phyloP scores from a whole-genome alignment of 2,797 vertebrate genomes.

The Gastrophryne carolinensis region DNA sequence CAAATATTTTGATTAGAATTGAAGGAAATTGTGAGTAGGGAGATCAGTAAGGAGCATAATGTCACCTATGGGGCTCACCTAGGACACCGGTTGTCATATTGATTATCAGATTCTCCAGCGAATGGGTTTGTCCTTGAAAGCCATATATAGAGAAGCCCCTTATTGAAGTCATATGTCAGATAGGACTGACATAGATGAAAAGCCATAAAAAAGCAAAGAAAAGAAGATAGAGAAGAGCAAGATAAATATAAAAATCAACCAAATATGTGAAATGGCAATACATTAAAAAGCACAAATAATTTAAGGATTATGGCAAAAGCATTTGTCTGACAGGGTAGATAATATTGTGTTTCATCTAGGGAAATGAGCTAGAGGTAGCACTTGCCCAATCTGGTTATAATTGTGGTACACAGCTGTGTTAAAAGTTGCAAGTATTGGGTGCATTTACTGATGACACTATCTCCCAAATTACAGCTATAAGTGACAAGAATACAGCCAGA shows the following conservation, averaged over 20 bases:
- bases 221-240: constrained; percentile 11
- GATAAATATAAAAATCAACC: constrained; percentile 32
- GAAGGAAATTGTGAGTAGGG: constrained; percentile 37
- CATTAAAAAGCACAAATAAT: not conserved
- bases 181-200: constrained; percentile 47
- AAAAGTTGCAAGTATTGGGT: too few species aligned
- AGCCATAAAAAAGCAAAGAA: constrained; percentile 24
- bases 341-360: constrained; percentile 11
- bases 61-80: constrained; percentile 36
- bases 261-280: constrained; percentile 38
- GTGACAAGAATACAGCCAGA: too few species aligned
- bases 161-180: constrained; percentile 51
- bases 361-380: constrained; percentile 12
- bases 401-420: too few species aligned
- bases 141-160: constrained; percentile 38
- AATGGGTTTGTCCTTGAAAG: constrained; percentile 36
- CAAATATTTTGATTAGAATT: constrained; percentile 43
- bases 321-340: constrained; percentile 27
- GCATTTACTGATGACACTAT: too few species aligned
- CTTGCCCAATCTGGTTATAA: too few species aligned
- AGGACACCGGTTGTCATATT: constrained; percentile 42
- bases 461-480: too few species aligned
- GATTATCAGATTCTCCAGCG: constrained; percentile 46
- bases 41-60: constrained; percentile 36
- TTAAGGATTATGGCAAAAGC: not conserved